Percentiles rank a stretch among this genome's conserved stretches.
phyloP scores from a whole-genome alignment of 2,113 vertebrate genomes.

The Neotoma lepida region DNA sequence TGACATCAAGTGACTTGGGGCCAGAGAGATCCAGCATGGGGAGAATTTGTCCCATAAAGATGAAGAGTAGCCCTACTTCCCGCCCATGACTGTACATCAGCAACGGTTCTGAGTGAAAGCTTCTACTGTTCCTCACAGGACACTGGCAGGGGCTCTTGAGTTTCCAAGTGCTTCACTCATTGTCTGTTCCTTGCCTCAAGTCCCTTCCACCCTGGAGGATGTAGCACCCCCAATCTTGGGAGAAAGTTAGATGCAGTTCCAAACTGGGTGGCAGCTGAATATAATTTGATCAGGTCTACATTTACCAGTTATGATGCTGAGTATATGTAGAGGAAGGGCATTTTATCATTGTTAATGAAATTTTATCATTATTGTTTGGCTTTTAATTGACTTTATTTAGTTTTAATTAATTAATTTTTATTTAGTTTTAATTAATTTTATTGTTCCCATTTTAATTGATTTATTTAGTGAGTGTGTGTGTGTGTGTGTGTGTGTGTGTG shows the following conservation, averaged over 20 bases:
- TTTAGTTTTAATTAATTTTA: not conserved
- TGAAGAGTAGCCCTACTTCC: not conserved
- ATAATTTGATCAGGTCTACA: not conserved
- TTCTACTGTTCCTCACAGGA: not conserved
- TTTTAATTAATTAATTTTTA: not conserved
- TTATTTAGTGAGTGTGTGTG: not conserved
- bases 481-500: not conserved
- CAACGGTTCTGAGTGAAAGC: not conserved
- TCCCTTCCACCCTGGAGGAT: not conserved
- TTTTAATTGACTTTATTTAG: not conserved
- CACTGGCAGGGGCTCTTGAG: not conserved
- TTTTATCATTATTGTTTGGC: not conserved
- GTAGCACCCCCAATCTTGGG: not conserved
- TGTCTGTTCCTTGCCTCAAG: not conserved
- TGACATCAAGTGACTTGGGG: not conserved
- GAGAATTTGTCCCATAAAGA: slow-evolving; percentile 22
- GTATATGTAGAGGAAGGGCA: not conserved
- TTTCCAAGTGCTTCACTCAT: not conserved
- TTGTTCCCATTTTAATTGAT: not conserved
- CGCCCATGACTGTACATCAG: not conserved
- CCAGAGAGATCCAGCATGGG: not conserved
- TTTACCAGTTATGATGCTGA: not conserved
- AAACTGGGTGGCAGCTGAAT: not conserved
- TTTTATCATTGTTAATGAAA: not conserved
- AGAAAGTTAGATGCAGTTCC: not conserved